phyloP scores from a whole-genome alignment of 2,888 invertebrate genomes.

The Acleris emargana region DNA sequence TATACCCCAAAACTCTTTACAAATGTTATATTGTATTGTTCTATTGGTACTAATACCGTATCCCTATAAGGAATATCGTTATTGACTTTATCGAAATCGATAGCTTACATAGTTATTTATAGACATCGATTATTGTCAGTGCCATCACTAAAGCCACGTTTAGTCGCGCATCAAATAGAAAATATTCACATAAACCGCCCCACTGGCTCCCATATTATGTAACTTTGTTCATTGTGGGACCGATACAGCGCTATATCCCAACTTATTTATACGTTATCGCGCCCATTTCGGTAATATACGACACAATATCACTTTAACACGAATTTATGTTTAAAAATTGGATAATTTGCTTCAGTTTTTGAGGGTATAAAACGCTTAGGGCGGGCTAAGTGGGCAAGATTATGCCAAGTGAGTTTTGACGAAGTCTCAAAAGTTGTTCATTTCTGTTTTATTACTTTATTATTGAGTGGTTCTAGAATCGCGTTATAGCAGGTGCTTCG shows the following conservation, averaged over 20 bases:
- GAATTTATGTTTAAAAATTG: constrained; percentile 18
- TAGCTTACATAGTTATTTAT: too few species aligned
- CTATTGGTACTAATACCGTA: too few species aligned
- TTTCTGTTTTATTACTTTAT: constrained; percentile 28
- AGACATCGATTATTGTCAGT: background rate
- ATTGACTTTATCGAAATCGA: too few species aligned
- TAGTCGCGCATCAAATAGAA: constrained; percentile 36
- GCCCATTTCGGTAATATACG: constrained; percentile 23
- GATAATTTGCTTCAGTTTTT: constrained; percentile 21
- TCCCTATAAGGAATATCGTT: too few species aligned
- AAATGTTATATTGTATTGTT: too few species aligned
- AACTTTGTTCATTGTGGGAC: constrained; percentile 34
- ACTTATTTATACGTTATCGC: constrained; percentile 33
- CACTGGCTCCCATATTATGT: constrained; percentile 32
- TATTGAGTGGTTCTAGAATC: constrained; percentile 15
- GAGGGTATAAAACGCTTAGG: constrained; percentile 8
- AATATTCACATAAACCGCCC: constrained; percentile 36
- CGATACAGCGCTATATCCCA: constrained; percentile 26
- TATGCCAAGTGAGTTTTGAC: constrained; percentile 23
- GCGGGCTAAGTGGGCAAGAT: constrained; percentile 22
- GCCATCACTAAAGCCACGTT: constrained; percentile 27
- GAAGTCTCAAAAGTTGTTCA: constrained; percentile 27
- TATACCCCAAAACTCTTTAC: too few species aligned
- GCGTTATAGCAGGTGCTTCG: constrained; percentile 13
- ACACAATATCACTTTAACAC: constrained; percentile 23